Percentiles rank a stretch among this genome's conserved stretches.
These are phyloP conservation scores for Xiphophorus couchianus DNA, from an alignment of 2,113 vertebrate species.

Conservation along the genomic window DNA sequence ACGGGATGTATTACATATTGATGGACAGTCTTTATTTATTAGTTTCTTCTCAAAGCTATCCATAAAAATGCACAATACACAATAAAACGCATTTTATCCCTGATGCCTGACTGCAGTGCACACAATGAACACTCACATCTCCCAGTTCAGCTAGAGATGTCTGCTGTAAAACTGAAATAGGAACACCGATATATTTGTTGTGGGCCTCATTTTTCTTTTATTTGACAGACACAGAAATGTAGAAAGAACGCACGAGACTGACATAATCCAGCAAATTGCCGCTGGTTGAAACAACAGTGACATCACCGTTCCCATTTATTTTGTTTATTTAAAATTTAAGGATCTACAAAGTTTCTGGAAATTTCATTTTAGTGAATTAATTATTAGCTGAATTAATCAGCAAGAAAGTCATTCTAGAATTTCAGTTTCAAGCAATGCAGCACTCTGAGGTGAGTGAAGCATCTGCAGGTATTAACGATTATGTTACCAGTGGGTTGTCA, in stretches of 20 bases:
- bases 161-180: not conserved
- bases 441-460: too few species aligned
- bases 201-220: not conserved
- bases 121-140: not conserved
- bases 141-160: not conserved
- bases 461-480: too few species aligned
- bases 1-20: not conserved
- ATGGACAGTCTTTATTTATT: conserved; percentile 1
- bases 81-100: not conserved
- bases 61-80: not conserved
- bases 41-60: not conserved
- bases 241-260: not conserved
- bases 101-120: not conserved
- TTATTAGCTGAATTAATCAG: too few species aligned
- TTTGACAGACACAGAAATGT: not conserved
- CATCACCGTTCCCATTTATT: too few species aligned
- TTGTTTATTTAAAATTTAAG: too few species aligned
- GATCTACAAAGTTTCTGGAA: too few species aligned
- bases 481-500: too few species aligned
- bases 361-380: too few species aligned
- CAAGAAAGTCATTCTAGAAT: too few species aligned
- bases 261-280: not conserved
- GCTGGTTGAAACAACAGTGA: not conserved
- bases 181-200: not conserved
- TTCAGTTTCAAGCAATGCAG: too few species aligned